Conservation (phyloP, 2,113 vertebrate species). For the Pachyramphus minor region DNA sequence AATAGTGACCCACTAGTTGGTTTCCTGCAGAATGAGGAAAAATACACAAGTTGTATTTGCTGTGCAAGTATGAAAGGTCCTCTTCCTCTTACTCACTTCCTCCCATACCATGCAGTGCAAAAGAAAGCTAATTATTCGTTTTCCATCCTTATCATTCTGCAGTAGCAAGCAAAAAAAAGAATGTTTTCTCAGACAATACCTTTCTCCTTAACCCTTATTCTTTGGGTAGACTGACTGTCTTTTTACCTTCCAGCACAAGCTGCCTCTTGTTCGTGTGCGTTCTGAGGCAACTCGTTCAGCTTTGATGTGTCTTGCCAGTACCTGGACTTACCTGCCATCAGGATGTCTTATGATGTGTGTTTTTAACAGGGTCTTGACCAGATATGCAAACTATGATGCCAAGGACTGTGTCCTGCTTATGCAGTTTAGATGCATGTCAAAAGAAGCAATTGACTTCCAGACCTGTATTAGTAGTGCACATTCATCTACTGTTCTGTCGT, state of each 20-base stretch:
- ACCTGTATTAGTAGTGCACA: not conserved
- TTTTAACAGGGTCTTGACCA: not conserved
- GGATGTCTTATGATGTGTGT: not conserved
- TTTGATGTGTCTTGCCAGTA: not conserved
- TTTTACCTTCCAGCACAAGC: not conserved
- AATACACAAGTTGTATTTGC: not conserved
- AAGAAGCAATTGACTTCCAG: not conserved
- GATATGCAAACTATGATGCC: accelerated
- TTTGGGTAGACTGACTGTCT: not conserved
- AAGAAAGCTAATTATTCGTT: not conserved
- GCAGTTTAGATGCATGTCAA: not conserved
- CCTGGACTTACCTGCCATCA: not conserved
- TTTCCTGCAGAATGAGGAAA: not conserved
- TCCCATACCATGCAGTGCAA: not conserved
- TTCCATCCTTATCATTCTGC: not conserved
- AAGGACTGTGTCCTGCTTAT: not conserved
- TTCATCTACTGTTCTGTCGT: not conserved
- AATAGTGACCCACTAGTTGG: not conserved
- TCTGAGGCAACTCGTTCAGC: not conserved
- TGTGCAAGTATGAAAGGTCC: not conserved
- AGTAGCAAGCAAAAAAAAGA: not conserved
- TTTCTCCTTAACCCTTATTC: not conserved
- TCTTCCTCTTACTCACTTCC: not conserved
- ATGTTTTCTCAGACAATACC: not conserved
- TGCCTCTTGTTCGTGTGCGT: not conserved